phyloP scores from a whole-genome alignment of 1,140 invertebrate species.

The Dolichoris vasculosae region DNA sequence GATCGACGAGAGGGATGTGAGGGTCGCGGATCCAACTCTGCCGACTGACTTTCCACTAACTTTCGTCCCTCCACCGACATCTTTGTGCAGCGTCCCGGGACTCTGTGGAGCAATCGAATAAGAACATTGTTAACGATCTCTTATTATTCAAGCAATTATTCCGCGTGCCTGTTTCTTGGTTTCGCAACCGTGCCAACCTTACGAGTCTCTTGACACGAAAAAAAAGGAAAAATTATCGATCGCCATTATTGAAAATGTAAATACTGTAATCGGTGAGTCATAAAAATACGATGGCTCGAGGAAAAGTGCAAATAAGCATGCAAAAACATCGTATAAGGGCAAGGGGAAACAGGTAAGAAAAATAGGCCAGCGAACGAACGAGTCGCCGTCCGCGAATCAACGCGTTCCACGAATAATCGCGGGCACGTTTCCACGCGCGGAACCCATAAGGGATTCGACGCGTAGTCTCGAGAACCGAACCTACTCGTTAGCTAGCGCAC shows the following conservation, averaged over 20 bases:
- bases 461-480: constrained; percentile 4
- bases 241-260: background rate
- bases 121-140: background rate
- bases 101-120: constrained; percentile 66
- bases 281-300: background rate
- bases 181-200: background rate
- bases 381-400: background rate
- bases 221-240: background rate
- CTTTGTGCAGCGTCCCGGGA: constrained; percentile 74
- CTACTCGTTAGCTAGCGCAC: constrained; percentile 13
- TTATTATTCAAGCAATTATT: background rate
- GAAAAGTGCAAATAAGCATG: background rate
- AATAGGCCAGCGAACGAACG: background rate
- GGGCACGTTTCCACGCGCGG: constrained; percentile 18
- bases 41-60: constrained; percentile 71
- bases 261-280: background rate
- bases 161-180: background rate
- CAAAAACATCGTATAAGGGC: background rate
- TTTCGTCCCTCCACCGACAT: constrained; percentile 73
- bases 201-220: too few species aligned
- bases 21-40: constrained; percentile 68
- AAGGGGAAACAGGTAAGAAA: background rate
- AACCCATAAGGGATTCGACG: constrained; percentile 29
- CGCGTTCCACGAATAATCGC: background rate
- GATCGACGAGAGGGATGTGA: constrained; percentile 72